These are phyloP conservation scores for Chymomyza fuscimana DNA, from an alignment of 2,888 invertebrate species.

Conservation along the genomic window DNA sequence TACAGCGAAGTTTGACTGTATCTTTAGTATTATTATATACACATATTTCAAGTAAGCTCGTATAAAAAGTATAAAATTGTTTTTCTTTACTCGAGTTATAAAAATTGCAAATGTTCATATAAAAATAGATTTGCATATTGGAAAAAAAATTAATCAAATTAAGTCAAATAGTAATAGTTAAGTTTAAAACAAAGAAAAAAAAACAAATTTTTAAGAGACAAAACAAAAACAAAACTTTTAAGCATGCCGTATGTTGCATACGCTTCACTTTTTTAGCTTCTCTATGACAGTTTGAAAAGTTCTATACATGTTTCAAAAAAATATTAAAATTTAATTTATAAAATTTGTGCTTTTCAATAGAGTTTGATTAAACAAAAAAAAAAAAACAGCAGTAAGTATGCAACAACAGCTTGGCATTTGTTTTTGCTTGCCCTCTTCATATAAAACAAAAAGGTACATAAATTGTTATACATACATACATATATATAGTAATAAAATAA, in stretches of 20 bases:
- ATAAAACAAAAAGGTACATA: background rate
- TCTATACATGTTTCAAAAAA: no score
- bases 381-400: no score
- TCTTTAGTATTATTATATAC: background rate
- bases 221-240: background rate
- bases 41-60: slow-evolving; percentile 58
- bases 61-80: slow-evolving; percentile 72
- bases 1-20: background rate
- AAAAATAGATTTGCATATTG: slow-evolving; percentile 66
- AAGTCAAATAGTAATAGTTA: background rate
- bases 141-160: slow-evolving; percentile 28
- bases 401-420: no score
- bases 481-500: slow-evolving; percentile 40
- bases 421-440: no score
- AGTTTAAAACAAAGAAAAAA: slow-evolving; percentile 33
- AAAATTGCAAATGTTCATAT: slow-evolving; percentile 70
- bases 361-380: background rate
- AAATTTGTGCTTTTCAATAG: background rate
- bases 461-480: background rate
- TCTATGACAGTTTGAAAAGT: no score
- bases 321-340: no score
- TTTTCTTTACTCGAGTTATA: slow-evolving; percentile 49
- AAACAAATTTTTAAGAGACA: slow-evolving; percentile 45
- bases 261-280: no score
- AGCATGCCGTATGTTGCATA: background rate